Base-by-base conservation (phyloP, 2,113 vertebrate genomes). In the Gobiocypris rarus region DNA sequence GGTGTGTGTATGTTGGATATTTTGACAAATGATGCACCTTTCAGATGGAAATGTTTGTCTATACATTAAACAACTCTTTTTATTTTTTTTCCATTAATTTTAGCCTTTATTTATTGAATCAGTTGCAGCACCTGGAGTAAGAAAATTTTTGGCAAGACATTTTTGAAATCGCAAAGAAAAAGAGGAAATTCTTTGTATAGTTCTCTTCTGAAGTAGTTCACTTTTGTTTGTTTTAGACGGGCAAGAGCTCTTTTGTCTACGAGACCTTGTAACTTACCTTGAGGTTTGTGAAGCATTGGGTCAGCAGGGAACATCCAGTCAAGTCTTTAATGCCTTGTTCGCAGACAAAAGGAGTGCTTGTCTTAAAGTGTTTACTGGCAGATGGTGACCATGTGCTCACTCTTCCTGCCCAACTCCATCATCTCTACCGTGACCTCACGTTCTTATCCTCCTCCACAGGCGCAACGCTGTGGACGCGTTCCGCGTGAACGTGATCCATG, bases 401-500 rank as follows among this genome's bases (percentile, higher is more conserved):
- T 92, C 89, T 92, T 91, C 92, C 86, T 88, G 89, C 89, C 88
- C 84, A 86, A 85, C 38, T 38, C 45, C 69, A 65, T 31, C 73
- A 15, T 76, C 34, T 81, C 31, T 3, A 43, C n/a, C 15, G 0
- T 6, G 11, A 82, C 48, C 48, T 65, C 71, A 52, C 41, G 70
- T 15, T 85, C 67, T 74, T 75, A 10, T 41, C 48, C 67, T 70
- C 41, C 10, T 54, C 14, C 10, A 1, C 86, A 99, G 98, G 92
- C 97, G 98, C 82, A 99, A 99, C 3, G 98, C 98, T 0, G 98
- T 99, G 87, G 98, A 99, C 1, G 98, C 98, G 85, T 99, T 99
- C 93, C 97, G 98, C 1, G 98, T 99, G 91, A 99, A 99, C 90
- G 98, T 99, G 89, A 99, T 99, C 92, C 98, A 99, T 0, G 98